phyloP scores from a whole-genome alignment of 37 sponge, comb jelly and placozoan genomes.

The Mnemiopsis leidyi region DNA sequence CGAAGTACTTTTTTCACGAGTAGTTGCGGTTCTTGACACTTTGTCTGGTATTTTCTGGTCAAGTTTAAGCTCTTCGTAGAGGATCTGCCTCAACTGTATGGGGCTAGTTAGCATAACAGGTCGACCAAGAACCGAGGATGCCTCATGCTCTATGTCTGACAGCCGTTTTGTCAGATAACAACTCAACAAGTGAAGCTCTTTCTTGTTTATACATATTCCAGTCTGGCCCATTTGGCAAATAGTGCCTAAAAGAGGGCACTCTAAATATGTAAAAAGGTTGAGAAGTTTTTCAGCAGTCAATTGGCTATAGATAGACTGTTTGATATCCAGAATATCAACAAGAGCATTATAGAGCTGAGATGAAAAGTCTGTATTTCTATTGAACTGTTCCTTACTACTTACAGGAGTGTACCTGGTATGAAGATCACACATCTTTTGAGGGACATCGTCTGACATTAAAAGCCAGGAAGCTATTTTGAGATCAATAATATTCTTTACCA shows the following conservation, averaged over 20 bases:
- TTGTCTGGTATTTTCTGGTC: neutral
- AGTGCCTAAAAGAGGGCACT: slow-evolving; percentile 6
- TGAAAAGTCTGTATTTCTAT: neutral
- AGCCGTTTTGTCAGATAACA: neutral
- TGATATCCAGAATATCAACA: neutral
- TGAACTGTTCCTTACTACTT: no score
- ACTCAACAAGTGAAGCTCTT: neutral
- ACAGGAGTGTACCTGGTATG: neutral
- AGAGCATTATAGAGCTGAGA: neutral
- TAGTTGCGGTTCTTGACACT: neutral
- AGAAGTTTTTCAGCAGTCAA: neutral
- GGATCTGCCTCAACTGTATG: slow-evolving; percentile 6
- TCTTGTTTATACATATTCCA: slow-evolving; percentile 19
- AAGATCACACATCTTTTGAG: neutral
- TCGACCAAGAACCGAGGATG: neutral
- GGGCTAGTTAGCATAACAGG: neutral
- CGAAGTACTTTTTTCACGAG: slow-evolving; percentile 37
- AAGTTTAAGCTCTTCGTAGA: slow-evolving; percentile 16
- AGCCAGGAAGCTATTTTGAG: slow-evolving; percentile 47
- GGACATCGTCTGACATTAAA: slow-evolving; percentile 29
- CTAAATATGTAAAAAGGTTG: neutral
- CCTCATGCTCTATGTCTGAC: slow-evolving; percentile 8
- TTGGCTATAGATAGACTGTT: neutral
- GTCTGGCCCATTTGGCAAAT: slow-evolving; percentile 45
- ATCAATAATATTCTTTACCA: neutral